Percentiles rank a stretch among this genome's conserved stretches.
Evolutionary conservation across 2,888 invertebrate species (phyloP).

Genomic region (Synanthedon tipuliformis): DNA sequence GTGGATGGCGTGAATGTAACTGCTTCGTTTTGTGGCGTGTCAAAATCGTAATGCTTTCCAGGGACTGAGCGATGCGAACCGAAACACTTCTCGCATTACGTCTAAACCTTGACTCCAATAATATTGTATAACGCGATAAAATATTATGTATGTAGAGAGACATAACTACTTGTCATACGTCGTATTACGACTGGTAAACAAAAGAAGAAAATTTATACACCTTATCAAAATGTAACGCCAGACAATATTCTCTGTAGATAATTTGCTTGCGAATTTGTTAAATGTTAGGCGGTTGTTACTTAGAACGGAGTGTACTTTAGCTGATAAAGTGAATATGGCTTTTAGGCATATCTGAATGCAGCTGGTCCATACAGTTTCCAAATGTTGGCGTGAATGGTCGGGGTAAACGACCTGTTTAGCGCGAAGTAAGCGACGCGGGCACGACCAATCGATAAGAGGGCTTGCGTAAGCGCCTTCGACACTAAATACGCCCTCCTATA

Average conservation of each 20-base stretch:
- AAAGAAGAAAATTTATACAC: no score
- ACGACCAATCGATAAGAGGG: slow-evolving; percentile 47
- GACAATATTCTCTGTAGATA: no score
- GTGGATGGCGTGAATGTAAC: slow-evolving; percentile 8
- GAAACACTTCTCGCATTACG: slow-evolving; percentile 44
- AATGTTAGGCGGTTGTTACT: no score
- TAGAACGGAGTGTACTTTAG: not conserved
- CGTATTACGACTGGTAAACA: no score
- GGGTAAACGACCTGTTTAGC: slow-evolving; percentile 54
- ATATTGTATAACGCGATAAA: not conserved
- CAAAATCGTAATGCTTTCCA: slow-evolving; percentile 56
- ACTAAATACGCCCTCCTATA: slow-evolving; percentile 36
- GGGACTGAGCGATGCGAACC: slow-evolving; percentile 45
- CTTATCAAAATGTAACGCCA: no score
- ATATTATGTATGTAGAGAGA: no score
- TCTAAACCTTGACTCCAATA: slow-evolving; percentile 22
- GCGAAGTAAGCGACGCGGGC: slow-evolving; percentile 44
- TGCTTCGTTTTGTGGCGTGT: slow-evolving; percentile 24
- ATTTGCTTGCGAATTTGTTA: no score
- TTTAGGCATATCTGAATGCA: slow-evolving; percentile 24
- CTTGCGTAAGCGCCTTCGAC: slow-evolving; percentile 46
- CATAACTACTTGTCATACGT: no score
- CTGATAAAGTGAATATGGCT: not conserved
- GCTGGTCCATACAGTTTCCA: slow-evolving; percentile 35
- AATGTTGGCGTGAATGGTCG: slow-evolving; percentile 50